phyloP scores from a whole-genome alignment of 2,113 vertebrate genomes.

The Hydropotes inermis region DNA sequence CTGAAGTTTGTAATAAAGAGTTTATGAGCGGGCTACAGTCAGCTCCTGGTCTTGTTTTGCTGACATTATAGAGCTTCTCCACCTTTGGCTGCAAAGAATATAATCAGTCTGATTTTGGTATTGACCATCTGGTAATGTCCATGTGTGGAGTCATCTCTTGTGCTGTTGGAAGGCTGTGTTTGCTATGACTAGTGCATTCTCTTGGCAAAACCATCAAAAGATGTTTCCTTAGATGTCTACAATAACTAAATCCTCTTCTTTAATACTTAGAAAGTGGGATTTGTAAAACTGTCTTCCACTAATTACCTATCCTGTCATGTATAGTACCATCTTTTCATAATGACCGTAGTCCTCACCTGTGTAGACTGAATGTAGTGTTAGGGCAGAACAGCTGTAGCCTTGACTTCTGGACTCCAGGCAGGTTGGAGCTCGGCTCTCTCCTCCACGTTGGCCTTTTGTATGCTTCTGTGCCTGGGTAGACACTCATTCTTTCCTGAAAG shows the following conservation, averaged over 20 bases:
- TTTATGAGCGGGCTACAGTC: neutral
- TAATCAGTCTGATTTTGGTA: neutral
- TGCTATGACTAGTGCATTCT: neutral
- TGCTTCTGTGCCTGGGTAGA: neutral
- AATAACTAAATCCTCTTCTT: neutral
- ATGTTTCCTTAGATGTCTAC: neutral
- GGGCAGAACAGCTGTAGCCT: neutral
- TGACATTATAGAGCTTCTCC: neutral
- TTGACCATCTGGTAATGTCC: neutral
- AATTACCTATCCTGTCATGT: neutral
- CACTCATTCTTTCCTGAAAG: neutral
- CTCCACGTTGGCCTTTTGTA: neutral
- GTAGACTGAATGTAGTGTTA: neutral
- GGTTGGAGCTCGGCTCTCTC: fast-evolving
- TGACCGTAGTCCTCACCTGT: neutral
- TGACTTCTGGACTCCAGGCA: neutral
- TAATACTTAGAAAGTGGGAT: neutral
- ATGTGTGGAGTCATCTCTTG: neutral
- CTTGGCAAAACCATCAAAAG: neutral
- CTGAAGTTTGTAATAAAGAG: neutral
- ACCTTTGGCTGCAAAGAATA: neutral
- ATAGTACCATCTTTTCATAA: neutral
- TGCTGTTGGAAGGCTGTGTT: neutral
- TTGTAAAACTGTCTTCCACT: neutral
- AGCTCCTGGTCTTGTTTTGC: neutral